Conservation (phyloP, 92 coral and sea anemone genomes). For the Zoanthus sansibaricus region DNA sequence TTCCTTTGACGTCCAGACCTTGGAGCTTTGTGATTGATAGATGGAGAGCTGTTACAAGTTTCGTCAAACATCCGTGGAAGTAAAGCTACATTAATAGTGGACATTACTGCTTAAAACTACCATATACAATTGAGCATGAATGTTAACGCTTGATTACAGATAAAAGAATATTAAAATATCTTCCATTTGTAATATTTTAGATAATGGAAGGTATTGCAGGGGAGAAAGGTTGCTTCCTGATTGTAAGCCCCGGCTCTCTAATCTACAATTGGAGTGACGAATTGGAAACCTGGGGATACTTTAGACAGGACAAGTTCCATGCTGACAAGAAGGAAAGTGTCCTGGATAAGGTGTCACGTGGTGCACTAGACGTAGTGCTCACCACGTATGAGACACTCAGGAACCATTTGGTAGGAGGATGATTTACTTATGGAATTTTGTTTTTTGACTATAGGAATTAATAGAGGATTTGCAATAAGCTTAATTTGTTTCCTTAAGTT, state of each 20-base stretch:
- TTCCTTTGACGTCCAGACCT: too few relatives aligned
- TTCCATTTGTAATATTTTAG: background rate
- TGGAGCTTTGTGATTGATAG: too few relatives aligned
- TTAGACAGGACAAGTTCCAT: conserved; percentile 87
- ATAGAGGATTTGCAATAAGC: too few relatives aligned
- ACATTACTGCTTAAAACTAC: too few relatives aligned
- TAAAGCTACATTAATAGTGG: too few relatives aligned
- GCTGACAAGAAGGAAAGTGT: conserved; percentile 77
- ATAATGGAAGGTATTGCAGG: conserved; percentile 13
- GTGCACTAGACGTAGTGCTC: conserved; percentile 86
- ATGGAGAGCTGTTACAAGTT: too few relatives aligned
- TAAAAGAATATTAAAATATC: too few relatives aligned
- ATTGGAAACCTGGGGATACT: conserved; percentile 95
- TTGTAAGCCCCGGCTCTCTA: conserved; percentile 91
- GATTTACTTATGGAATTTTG: too few relatives aligned
- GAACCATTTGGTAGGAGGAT: conserved; percentile 81
- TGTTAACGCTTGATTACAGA: background rate
- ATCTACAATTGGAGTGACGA: conserved; percentile 97
- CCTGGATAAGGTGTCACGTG: conserved; percentile 76
- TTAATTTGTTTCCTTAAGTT: too few relatives aligned
- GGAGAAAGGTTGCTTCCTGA: conserved; percentile 71
- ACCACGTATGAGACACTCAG: conserved; percentile 94
- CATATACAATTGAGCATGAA: too few relatives aligned
- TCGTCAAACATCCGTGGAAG: too few relatives aligned
- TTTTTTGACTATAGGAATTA: too few relatives aligned